phyloP scores from a whole-genome alignment of 1,140 invertebrate genomes.

The Samia ricini region DNA sequence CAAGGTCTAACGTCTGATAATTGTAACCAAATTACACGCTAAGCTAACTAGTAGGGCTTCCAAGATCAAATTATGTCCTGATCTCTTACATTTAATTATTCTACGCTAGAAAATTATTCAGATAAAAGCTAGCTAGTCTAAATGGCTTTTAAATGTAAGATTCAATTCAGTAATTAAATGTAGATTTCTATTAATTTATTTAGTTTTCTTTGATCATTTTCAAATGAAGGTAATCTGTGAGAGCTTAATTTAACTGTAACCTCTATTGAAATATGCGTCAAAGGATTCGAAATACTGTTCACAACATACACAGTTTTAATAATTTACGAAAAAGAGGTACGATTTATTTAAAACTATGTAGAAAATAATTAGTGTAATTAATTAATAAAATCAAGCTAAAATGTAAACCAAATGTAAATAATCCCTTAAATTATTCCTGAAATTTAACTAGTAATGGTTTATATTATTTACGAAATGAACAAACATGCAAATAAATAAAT shows the following conservation, averaged over 20 bases:
- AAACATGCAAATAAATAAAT: no score
- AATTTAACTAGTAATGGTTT: not conserved
- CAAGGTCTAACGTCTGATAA: not conserved
- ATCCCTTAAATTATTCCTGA: not conserved
- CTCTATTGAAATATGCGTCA: not conserved
- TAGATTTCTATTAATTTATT: no score
- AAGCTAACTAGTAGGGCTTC: not conserved
- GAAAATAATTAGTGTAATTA: no score
- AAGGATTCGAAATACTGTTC: not conserved
- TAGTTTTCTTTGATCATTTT: no score
- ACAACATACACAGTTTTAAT: no score
- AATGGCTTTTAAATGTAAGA: not conserved
- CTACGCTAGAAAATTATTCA: not conserved
- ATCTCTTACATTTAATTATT: not conserved
- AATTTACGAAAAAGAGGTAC: slow-evolving; percentile 4
- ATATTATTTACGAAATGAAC: no score
- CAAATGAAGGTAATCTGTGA: not conserved
- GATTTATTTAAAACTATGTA: slow-evolving; percentile 4
- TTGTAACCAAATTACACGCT: not conserved
- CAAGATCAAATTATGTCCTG: not conserved
- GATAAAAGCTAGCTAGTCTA: not conserved
- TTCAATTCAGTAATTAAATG: not conserved
- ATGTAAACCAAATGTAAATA: not conserved
- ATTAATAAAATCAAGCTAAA: no score
- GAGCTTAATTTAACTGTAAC: not conserved